phyloP scores from a whole-genome alignment of 92 coral and sea anemone species.

The Anthopleura xanthogrammica region DNA sequence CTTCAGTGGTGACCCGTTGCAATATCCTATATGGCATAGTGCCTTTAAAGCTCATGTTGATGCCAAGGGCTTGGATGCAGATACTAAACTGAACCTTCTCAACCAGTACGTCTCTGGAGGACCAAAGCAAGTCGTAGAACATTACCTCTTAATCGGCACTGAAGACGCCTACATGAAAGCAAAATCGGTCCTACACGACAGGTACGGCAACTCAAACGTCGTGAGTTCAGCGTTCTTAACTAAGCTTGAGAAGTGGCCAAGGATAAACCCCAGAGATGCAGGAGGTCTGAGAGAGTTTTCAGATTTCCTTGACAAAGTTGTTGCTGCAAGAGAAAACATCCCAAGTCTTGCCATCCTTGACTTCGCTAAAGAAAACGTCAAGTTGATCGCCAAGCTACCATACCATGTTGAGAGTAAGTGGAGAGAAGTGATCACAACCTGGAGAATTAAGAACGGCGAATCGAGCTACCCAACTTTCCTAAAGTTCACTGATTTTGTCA shows the following conservation, averaged over 20 bases:
- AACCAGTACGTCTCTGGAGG: constrained; percentile 43
- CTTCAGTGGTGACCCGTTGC: constrained; percentile 53
- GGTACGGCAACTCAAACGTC: constrained; percentile 48
- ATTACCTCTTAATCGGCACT: constrained; percentile 13
- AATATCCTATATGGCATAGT: constrained; percentile 35
- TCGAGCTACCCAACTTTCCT: constrained; percentile 22
- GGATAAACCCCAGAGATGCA: constrained; percentile 41
- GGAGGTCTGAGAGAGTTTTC: constrained; percentile 52
- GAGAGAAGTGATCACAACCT: constrained; percentile 18
- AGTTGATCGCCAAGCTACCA: constrained; percentile 24
- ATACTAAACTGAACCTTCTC: constrained; percentile 52
- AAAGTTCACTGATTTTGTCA: too few relatives aligned
- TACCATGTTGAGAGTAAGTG: constrained; percentile 26
- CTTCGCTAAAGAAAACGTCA: constrained; percentile 39
- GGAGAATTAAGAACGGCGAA: constrained; percentile 28
- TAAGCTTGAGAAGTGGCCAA: constrained; percentile 48
- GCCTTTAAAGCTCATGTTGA: constrained; percentile 50
- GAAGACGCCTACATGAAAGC: constrained; percentile 30
- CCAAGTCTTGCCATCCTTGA: constrained; percentile 41
- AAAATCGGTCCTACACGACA: constrained; percentile 31
- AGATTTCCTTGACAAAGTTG: constrained; percentile 51
- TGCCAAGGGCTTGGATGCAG: constrained; percentile 44
- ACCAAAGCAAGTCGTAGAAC: constrained; percentile 38
- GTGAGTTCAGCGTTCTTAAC: constrained; percentile 35
- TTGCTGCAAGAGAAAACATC: constrained; percentile 51